Evolutionary conservation across 2,888 invertebrate genomes (phyloP), one percentile per base, ranked within the genome.

Genomic region (Epirrita christyi): DNA sequence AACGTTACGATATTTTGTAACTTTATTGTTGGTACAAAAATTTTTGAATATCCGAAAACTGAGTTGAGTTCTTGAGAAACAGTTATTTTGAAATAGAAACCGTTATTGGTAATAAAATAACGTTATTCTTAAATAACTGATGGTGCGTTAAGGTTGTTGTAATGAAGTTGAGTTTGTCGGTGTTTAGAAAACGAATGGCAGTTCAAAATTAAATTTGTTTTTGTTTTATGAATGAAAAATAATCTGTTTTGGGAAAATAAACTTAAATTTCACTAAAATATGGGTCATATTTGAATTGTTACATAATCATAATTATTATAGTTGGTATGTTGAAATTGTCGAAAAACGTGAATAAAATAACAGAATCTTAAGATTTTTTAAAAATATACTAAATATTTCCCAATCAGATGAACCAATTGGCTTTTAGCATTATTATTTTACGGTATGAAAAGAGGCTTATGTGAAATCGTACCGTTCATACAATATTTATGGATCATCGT

Each of bases 121-220:
- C 27, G 13, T 36, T 21, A 37, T 37, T n/a, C 11, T 1, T 36
- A 44, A 28, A 21, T 21, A 21, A n/a, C 27, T 5, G 53, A 42
- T 71, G 67, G 58, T 74, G 69, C 68, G 70, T 63, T 71, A 67
- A 64, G 54, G 52, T 63, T 50, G 11, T 53, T 64, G 60, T 54
- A 54, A 58, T 61, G 56, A 49, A 15, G 40, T 62, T 64, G 50
- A 58, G 57, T 70, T 67, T 68, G 64, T 78, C 71, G 64, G 58
- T 77, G 75, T 74, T 69, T 79, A 76, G 77, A 65, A 38, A 70
- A 67, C 64, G 71, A 74, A 77, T 75, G 77, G 71, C 73, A 61
- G 45, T 57, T 46, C 29, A 44, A 63, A 27, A 54, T 47, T 10
- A 58, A 53, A 21, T 56, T 68, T 64, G 21, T 61, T 14, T 52